A percentile compares a stretch with the other conserved stretches of the same genome.
These are phyloP conservation scores for Drosophila santomea DNA, from an alignment of 1,140 invertebrate genomes.

Conservation along the genomic window DNA sequence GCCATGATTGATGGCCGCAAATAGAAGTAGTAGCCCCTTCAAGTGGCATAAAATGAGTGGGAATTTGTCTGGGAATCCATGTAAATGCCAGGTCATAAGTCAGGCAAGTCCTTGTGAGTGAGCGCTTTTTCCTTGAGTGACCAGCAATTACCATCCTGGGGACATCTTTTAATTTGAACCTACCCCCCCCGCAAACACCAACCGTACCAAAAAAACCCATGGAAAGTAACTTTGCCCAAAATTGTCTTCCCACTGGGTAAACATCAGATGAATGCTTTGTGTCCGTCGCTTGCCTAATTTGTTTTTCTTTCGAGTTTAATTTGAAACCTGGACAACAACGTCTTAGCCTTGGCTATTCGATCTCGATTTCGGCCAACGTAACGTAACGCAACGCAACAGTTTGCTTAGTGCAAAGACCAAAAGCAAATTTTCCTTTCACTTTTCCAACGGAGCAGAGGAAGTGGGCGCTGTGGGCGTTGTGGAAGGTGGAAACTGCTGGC, in stretches of 20 bases:
- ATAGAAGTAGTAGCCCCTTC: neutral
- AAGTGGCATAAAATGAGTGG: conserved; percentile 4
- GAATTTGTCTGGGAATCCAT: conserved; percentile 32
- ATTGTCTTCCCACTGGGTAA: conserved; percentile 37
- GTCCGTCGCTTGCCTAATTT: conserved; percentile 77
- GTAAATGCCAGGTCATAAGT: conserved; percentile 32
- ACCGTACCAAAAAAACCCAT: neutral
- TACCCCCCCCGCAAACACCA: too few relatives aligned
- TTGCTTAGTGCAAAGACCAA: conserved; percentile 60
- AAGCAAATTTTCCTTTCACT: conserved; percentile 62
- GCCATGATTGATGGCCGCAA: conserved; percentile 15
- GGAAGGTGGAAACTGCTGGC: conserved; percentile 55
- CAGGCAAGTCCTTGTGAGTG: neutral
- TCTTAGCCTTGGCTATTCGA: conserved; percentile 27
- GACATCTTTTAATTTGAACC: conserved; percentile 37
- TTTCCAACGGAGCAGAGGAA: neutral
- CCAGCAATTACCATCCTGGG: conserved; percentile 38
- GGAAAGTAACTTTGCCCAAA: too few relatives aligned
- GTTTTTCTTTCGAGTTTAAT: conserved; percentile 81
- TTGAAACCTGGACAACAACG: conserved; percentile 66
- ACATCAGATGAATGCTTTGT: conserved; percentile 73
- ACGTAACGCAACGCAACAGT: conserved; percentile 55
- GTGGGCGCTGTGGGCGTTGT: neutral
- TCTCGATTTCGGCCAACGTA: conserved; percentile 42
- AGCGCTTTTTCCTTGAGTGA: neutral